Evolutionary conservation across 2,797 vertebrate genomes (phyloP).

Genomic region (Lutra lutra): DNA sequence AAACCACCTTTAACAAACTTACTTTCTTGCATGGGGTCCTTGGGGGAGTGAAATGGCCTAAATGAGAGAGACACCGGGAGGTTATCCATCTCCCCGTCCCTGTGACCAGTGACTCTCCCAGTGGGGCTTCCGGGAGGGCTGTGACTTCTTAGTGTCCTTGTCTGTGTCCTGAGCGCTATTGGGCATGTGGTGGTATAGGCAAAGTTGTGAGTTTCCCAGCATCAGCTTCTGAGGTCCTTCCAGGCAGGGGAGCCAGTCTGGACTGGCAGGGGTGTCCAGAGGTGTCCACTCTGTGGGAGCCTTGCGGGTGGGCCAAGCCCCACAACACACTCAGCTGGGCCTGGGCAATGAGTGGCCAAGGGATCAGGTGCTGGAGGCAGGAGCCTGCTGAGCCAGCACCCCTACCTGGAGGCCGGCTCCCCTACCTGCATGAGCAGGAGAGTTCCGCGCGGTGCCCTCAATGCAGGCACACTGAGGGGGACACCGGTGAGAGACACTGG

Average conservation of each 20-base stretch:
- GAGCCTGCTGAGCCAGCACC: neutral
- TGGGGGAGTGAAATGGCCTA: neutral
- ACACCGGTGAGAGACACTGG: neutral
- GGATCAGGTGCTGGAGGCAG: too few relatives aligned
- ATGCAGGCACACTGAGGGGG: too few relatives aligned
- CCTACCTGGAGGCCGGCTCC: too few relatives aligned
- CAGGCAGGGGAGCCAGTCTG: neutral
- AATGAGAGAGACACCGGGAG: neutral
- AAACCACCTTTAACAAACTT: neutral
- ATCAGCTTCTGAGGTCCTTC: neutral
- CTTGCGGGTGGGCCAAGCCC: neutral
- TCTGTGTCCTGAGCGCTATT: neutral
- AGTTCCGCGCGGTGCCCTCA: neutral
- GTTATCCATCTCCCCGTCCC: neutral
- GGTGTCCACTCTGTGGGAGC: neutral
- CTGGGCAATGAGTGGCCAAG: neutral
- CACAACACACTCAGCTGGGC: neutral
- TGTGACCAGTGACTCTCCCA: neutral
- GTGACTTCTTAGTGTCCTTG: neutral
- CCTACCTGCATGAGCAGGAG: too few relatives aligned
- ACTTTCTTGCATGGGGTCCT: neutral
- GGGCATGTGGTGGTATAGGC: too few relatives aligned
- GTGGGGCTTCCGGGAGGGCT: neutral
- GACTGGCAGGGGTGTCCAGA: neutral
- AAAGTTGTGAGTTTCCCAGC: neutral